Conservation (phyloP, 1,140 invertebrate genomes). For the Colletes latitarsis region DNA sequence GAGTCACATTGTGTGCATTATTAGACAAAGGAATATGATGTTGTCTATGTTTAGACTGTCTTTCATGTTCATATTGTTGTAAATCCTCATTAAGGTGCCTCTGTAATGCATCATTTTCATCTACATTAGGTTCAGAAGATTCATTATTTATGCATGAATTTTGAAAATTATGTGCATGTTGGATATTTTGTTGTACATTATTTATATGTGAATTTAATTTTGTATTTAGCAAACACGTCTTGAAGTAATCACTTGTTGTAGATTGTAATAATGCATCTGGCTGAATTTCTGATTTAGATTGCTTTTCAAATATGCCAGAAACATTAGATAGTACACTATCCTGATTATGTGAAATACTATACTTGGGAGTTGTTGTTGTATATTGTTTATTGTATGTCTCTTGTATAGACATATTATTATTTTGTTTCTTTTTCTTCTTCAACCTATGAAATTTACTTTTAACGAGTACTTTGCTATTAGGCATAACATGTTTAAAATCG, state of each 20-base stretch:
- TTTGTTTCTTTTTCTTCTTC: slow-evolving; percentile 21
- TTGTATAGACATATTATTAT: slow-evolving; percentile 26
- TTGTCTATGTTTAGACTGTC: not conserved
- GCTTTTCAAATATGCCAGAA: not conserved
- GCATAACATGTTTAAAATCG: not conserved
- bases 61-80: not conserved
- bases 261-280: not conserved
- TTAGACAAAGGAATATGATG: not conserved
- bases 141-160: not conserved
- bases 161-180: not conserved
- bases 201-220: not conserved
- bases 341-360: slow-evolving; percentile 9
- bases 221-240: not conserved
- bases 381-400: slow-evolving; percentile 12
- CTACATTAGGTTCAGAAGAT: not conserved
- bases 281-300: not conserved
- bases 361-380: slow-evolving; percentile 1
- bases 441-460: slow-evolving; percentile 13
- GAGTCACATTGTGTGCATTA: not conserved
- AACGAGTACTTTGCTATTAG: not conserved
- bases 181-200: not conserved
- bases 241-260: not conserved
- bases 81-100: not conserved
- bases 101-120: not conserved
- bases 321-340: not conserved